Base-by-base conservation (phyloP, 2,797 vertebrate species). In the Enteromius paludinosus region DNA sequence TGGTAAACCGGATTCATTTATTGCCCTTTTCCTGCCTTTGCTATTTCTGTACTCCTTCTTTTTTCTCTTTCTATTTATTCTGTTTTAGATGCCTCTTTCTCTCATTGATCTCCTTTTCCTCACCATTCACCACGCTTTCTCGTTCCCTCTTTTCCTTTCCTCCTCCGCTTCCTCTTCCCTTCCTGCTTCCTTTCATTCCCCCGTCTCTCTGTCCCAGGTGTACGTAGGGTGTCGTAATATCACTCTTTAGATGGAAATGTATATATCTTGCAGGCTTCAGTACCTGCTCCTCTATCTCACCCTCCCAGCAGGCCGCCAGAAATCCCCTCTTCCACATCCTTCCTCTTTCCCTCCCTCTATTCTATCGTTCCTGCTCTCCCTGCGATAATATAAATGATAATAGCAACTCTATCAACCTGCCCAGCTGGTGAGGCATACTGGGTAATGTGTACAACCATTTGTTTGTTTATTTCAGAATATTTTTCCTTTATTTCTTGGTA, bases 371-470 rank as follows among this genome's bases (percentile, higher is more conserved):
- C 49, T 68, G 80, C 83, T 82, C 30, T 74, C 73, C 69, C 81
- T 69, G 45, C 11, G 33, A 79, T 86, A 83, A 87, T 87, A 87
- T 70, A 86, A 84, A 84, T 84, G 82, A 88, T 87, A 85, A 86
- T 87, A 54, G 78, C 65, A 75, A 70, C 70, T 85, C 69, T 69
- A 83, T 86, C 84, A 35, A 38, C 33, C 74, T 35, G 43, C 64
- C 78, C 78, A 86, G 86, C 83, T 71, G 45, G 66, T 43, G 10
- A 69, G 66, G 71, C 78, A 79, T 80, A 72, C 80, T 74, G 80
- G 79, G 84, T 83, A 80, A 84, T 83, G 75, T 79, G n/a, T 56
- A 83, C 20, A 23, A n/a, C 38, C 47, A 62, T 83, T 80, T 76
- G 71, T 85, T 77, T 83, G 64, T 81, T 72, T 79, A 66, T 83